Conservation (phyloP, 2,888 invertebrate genomes). For the Conus canariensis region DNA sequence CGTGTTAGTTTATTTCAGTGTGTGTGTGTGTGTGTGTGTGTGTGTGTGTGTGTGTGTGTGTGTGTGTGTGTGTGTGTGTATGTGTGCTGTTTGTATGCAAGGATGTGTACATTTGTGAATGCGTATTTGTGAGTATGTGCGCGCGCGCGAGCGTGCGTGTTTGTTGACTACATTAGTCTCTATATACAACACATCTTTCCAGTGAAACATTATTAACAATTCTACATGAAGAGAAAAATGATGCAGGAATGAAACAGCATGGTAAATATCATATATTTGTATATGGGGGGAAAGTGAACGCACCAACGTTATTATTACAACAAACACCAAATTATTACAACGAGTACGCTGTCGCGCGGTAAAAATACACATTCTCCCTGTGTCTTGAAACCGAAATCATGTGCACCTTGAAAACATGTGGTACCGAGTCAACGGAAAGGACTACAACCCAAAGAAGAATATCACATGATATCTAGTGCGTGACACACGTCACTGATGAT, state of each 20-base stretch:
- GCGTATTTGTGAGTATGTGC: not conserved
- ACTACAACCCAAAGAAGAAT: not conserved
- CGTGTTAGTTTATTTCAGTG: too few species aligned
- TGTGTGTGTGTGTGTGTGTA: conserved; percentile 9
- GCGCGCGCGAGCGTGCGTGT: not conserved
- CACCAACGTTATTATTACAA: too few species aligned
- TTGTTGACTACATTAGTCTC: too few species aligned
- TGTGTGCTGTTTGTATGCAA: not conserved
- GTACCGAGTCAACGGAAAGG: not conserved
- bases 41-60: conserved; percentile 27
- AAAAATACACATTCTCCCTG: not conserved
- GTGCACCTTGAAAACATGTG: too few species aligned
- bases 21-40: conserved; percentile 10
- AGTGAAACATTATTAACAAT: too few species aligned
- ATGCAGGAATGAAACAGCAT: too few species aligned
- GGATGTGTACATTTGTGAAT: not conserved
- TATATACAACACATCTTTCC: too few species aligned
- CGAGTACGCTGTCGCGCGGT: too few species aligned
- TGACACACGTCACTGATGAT: not conserved
- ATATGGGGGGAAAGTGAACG: too few species aligned
- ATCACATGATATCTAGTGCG: conserved; percentile 18
- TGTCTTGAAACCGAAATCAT: not conserved
- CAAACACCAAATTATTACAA: too few species aligned
- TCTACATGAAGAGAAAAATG: too few species aligned
- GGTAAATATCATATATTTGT: too few species aligned